phyloP scores from a whole-genome alignment of 2,888 invertebrate species.

The Mesochorus sp. region DNA sequence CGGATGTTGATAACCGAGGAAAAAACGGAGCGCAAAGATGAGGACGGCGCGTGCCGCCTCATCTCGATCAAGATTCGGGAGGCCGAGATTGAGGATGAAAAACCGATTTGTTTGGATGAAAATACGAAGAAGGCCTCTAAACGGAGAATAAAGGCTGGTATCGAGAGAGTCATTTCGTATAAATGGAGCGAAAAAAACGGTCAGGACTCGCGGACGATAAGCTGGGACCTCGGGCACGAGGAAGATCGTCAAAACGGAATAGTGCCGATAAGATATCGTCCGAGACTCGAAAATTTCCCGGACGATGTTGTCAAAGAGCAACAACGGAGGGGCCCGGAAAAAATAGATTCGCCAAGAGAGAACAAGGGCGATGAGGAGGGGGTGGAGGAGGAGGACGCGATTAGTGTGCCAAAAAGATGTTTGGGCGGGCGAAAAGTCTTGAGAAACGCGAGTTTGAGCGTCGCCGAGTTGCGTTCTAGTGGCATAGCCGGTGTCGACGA shows the following conservation, averaged over 20 bases:
- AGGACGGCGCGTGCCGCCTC: conserved; percentile 78
- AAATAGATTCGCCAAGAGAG: conserved; percentile 10
- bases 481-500: conserved; percentile 68
- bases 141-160: background rate
- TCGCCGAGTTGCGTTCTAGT: conserved; percentile 50
- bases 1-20: conserved; percentile 79
- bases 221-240: conserved; percentile 34
- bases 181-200: conserved; percentile 38
- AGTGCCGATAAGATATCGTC: conserved; percentile 57
- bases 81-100: conserved; percentile 7
- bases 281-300: conserved; percentile 15
- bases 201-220: conserved; percentile 54
- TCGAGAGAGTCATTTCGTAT: conserved; percentile 42
- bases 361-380: conserved; percentile 28
- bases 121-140: conserved; percentile 30
- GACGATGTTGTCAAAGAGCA: background rate
- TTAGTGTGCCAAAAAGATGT: background rate
- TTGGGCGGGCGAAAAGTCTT: background rate
- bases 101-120: too few relatives aligned
- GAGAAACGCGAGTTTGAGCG: conserved; percentile 18
- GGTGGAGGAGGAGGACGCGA: background rate
- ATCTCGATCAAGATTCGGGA: conserved; percentile 76
- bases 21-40: conserved; percentile 69
- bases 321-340: background rate
- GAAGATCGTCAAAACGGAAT: conserved; percentile 54